Base-by-base conservation (phyloP, 2,888 invertebrate genomes). In the Lamellibrachia columna region DNA sequence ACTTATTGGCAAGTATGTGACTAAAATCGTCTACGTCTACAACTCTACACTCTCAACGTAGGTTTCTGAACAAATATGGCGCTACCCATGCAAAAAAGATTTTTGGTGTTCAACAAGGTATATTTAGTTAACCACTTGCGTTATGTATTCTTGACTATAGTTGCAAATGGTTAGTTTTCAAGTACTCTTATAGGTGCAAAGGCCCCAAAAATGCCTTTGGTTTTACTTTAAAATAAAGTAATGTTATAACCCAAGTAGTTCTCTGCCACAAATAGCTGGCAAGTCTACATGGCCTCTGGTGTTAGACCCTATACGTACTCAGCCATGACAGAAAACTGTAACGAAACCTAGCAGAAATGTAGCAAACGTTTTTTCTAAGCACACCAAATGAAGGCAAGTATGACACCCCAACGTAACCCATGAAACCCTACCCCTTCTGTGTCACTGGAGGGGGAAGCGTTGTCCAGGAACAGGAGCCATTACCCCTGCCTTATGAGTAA, bases 251-350 rank as follows among this genome's bases (percentile, higher is more conserved):
- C 15, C n/a, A 0, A 22, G 75, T 6, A 75, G 75, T 22, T 22
- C 75, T n/a, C 4, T 60, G 15, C 75, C 22, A 15, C 75, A 75
- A n/a, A 75, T 2, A 22, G 40, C n/a, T n/a, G n/a, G 15, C 75
- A 22, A 75, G 22, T 75, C 6, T 6, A n/a, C 22, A 75, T 75
- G 75, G 22, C 75, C 75, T n/a, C 11, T 75, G n/a, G n/a, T n/a
- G 6, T 22, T 75, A 75, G 22, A 75, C 75, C 75, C 75, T 6
- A 75, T 22, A 75, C 40, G 22, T 75, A 75, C 3, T n/a, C 75
- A 75, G 75, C 75, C 75, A 75, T 75, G 75, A 75, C 75, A 75
- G 75, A 75, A 75, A 75, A 75, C 75, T 75, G 75, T 75, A 75
- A 75, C 2, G 6, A 75, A 75, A 75, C 2, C 75, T n/a, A 75